phyloP scores from a whole-genome alignment of 2,888 invertebrate species.

The Acleris holmiana region DNA sequence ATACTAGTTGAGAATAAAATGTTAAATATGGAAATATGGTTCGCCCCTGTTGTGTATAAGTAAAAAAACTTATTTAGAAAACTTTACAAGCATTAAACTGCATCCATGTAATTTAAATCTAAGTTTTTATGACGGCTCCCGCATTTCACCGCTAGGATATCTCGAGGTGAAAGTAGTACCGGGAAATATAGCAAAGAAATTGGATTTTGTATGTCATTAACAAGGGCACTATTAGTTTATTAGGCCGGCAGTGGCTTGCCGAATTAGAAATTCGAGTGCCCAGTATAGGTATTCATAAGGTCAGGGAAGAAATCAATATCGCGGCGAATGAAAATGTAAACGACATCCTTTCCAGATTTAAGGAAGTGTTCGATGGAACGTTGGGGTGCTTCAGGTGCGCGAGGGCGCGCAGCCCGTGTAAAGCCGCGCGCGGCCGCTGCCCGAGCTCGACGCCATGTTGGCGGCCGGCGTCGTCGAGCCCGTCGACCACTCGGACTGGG shows the following conservation, averaged over 20 bases:
- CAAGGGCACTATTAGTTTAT: conserved; percentile 25
- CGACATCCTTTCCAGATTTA: background rate
- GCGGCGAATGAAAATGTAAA: no score
- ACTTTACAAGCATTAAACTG: conserved; percentile 13
- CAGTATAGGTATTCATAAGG: background rate
- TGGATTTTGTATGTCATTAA: conserved; percentile 33
- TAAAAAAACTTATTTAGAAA: background rate
- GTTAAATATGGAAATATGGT: conserved; percentile 4
- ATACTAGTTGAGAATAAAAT: no score
- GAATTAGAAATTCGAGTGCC: conserved; percentile 21
- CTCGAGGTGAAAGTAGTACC: no score
- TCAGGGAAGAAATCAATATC: no score
- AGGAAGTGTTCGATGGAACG: background rate
- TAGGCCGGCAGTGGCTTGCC: conserved; percentile 37
- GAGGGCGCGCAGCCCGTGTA: background rate
- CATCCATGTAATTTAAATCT: conserved; percentile 23
- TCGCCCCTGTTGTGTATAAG: conserved; percentile 8
- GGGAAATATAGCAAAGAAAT: no score
- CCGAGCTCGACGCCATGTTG: conserved; percentile 15
- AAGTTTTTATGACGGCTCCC: conserved; percentile 35
- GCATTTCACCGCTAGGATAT: conserved; percentile 26
- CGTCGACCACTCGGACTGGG: no score
- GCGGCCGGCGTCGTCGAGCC: conserved; percentile 16
- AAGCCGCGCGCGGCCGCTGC: conserved; percentile 15
- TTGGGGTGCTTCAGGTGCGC: background rate